Evolutionary conservation across 1,140 invertebrate species (phyloP), one percentile per base, ranked within the genome.

Genomic region (Drosophila sucinea): DNA sequence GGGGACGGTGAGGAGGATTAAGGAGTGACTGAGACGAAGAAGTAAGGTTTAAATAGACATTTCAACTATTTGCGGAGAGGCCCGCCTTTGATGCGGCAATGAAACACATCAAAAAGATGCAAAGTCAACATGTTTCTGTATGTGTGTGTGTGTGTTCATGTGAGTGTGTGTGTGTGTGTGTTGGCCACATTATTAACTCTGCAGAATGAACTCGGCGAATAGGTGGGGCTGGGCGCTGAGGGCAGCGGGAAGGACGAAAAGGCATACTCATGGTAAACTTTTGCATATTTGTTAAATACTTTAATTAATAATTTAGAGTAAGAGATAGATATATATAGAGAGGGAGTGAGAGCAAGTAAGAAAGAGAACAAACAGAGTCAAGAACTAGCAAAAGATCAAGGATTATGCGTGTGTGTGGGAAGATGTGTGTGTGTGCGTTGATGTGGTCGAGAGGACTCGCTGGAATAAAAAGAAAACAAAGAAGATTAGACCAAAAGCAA

Each of bases 341-440:
- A 0, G 38, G 11, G 7, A 30, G 6, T 27, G 30, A 51, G 11
- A 23, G 25, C 38, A 60, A 38, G 3, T 38, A 41, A 60, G 38
- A 51, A 30, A 58, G 40, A 75, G 72, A 73, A 77, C 62, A 87
- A 87, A 79, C 87, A 87, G 79, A 82, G 83, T 77, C 82, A 86
- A 86, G 76, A 86, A 87, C 83, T 79, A 86, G 87, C 83, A 87
- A 86, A 86, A 86, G 83, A 86, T 86, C 82, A 86, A 86, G 82
- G 83, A 86, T 86, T 82, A 87, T 82, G 82, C 83, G 79, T 86
- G 35, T 58, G 63, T 64, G 58, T 63, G 35, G 38, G 29, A 33
- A 30, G 35, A 63, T 27, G 33, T 47, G 32, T 67, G 67, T 47
- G 66, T 56, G 10, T 51, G 41, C 11, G 44, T 30, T 51, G 64